Evolutionary conservation across 2,888 invertebrate genomes (phyloP).

Genomic region (Arrhopalites spinosus): DNA sequence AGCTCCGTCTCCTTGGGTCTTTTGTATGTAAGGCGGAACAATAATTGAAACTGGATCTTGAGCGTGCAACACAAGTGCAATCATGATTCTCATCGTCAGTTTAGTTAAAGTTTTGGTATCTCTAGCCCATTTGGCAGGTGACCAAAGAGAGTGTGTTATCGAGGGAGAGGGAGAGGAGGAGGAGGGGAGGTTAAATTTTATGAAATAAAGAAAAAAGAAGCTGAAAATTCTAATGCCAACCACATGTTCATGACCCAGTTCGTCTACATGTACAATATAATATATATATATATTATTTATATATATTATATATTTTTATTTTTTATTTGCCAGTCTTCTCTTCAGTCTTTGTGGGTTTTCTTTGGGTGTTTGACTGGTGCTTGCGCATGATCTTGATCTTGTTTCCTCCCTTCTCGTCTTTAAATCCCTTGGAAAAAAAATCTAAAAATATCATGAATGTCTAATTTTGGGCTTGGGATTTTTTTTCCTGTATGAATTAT

Average conservation of each 20-base stretch:
- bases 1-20: background rate
- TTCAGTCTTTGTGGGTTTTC: background rate
- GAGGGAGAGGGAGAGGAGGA: background rate
- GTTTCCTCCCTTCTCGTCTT: slow-evolving; percentile 22
- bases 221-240: slow-evolving; percentile 36
- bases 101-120: background rate
- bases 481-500: slow-evolving; percentile 28
- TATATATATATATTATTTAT: no score
- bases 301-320: no score
- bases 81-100: background rate
- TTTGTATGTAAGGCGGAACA: slow-evolving; percentile 5
- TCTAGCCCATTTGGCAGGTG: slow-evolving; percentile 25
- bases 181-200: background rate
- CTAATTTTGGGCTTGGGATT: slow-evolving; percentile 40
- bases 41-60: slow-evolving; percentile 28
- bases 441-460: slow-evolving; percentile 41
- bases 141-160: slow-evolving; percentile 17
- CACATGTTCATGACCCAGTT: slow-evolving; percentile 42
- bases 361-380: slow-evolving; percentile 4
- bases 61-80: slow-evolving; percentile 1
- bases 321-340: background rate
- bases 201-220: background rate
- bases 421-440: slow-evolving; percentile 31
- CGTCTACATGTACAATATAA: slow-evolving; percentile 7
- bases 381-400: slow-evolving; percentile 42